These are phyloP conservation scores for Branchipolynoe longqiensis DNA, from an alignment of 2,888 invertebrate genomes.

Conservation along the genomic window DNA sequence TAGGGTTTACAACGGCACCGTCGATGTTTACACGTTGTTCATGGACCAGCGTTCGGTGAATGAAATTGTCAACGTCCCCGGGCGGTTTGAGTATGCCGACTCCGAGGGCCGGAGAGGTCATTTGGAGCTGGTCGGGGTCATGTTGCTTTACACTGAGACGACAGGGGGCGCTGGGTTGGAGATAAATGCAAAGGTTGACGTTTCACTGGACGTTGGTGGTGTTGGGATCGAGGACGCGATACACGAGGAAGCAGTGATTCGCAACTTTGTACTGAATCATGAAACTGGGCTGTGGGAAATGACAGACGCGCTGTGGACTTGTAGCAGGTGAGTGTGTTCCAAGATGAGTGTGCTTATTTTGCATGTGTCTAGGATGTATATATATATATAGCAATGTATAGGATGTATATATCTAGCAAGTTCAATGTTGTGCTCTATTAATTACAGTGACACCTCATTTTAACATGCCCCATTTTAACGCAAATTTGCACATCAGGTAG, in stretches of 20 bases:
- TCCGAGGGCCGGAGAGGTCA: neutral
- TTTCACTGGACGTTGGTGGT: neutral
- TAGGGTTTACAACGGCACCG: neutral
- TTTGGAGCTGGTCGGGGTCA: neutral
- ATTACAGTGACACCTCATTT: too few species aligned
- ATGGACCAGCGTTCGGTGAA: neutral
- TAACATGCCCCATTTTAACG: too few species aligned
- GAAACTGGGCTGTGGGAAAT: constrained; percentile 3
- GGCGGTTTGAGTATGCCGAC: neutral
- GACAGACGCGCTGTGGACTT: neutral
- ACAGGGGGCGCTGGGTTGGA: neutral
- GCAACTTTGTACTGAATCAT: constrained; percentile 2
- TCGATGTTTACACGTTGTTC: constrained; percentile 34
- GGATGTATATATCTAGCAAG: too few species aligned
- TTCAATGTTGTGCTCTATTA: too few species aligned
- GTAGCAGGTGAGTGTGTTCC: constrained; percentile 1
- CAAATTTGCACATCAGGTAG: too few species aligned
- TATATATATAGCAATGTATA: too few species aligned
- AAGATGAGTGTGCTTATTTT: too few species aligned
- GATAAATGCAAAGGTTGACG: neutral
- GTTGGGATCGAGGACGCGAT: neutral
- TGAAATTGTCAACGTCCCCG: constrained; percentile 1
- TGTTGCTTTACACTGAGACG: neutral
- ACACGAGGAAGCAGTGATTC: neutral
- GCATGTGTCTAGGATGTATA: too few species aligned